These are phyloP conservation scores for Arctia plantaginis DNA, from an alignment of 2,888 invertebrate genomes.

Conservation along the genomic window DNA sequence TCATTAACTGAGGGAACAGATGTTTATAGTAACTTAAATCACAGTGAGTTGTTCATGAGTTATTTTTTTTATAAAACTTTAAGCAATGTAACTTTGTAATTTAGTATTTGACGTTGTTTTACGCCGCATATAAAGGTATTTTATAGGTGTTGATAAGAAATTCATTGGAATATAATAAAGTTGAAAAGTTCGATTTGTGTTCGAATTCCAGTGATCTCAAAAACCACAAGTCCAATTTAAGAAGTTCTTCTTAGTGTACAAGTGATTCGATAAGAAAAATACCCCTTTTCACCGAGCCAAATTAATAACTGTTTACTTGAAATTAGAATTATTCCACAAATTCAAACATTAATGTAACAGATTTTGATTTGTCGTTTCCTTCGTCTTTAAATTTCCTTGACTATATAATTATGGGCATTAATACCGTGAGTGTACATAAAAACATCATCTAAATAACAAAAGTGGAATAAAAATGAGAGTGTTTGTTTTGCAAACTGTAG, in stretches of 20 bases:
- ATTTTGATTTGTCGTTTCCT: not conserved
- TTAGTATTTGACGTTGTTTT: not conserved
- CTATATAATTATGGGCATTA: not conserved
- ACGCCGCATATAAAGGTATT: not conserved
- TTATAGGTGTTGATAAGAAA: not conserved
- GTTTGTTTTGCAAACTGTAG: not conserved
- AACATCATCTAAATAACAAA: not conserved
- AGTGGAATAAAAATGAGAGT: not conserved
- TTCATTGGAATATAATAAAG: not conserved
- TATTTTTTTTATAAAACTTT: not conserved
- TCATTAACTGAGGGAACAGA: not conserved
- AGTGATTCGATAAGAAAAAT: not conserved
- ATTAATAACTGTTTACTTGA: not conserved
- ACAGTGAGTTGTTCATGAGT: not conserved
- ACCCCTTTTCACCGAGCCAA: not conserved
- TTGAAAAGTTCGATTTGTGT: not conserved
- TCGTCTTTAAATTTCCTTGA: not conserved
- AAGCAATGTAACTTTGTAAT: not conserved
- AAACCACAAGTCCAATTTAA: not conserved
- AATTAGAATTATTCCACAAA: not conserved
- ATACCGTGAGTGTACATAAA: not conserved
- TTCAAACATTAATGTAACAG: not conserved
- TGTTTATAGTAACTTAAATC: not conserved
- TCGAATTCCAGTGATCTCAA: not conserved
- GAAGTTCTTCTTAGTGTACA: not conserved